Base-by-base conservation (phyloP, 2,888 invertebrate species). In the Phymatocera aterrima region DNA sequence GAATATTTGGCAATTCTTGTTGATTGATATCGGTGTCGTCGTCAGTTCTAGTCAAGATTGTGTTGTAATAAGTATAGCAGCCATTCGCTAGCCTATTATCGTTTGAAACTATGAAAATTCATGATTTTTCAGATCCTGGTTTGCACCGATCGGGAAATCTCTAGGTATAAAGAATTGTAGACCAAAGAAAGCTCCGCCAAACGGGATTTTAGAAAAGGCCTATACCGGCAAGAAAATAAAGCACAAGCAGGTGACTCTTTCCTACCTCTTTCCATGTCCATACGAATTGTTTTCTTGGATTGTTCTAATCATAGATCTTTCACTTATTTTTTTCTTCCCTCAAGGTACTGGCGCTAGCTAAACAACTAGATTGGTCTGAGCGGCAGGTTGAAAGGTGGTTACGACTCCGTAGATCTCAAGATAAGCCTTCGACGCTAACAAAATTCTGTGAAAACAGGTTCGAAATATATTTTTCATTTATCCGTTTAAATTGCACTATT, bases 361-460 rank as follows among this genome's bases (percentile, higher is more conserved):
- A 97, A 90, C 96, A 96, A 90, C 90, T 96, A 85, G 97, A 97
- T 90, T 93, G 95, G 94, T 93, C 94, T 24, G 96, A 96, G 89
- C 93, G 98, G 78, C 96, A 97, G 91, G 95, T 98, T 80, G 97
- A 98, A 89, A 92, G 98, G 84, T 98, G 98, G 98, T 94, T 98
- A 91, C 93, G 98, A 83, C 92, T 96, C 79, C 93, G 98, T 78
- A 93, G 95, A 82, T 94, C 95, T 77, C 96, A 97, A 91, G 97
- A 97, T 87, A 97, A 96, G 89, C 97, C 98, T 0, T 96, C 97
- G 28, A 96, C 96, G 3, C 92, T 98, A 85, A 94, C 95, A 68
- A 98, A 98, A 91, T 98, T 98, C 91, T 96, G 96, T 88, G 98
- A 98, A 92, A 97, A 96, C 88, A 94, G 95, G 91, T 89, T 77